These are phyloP conservation scores for Brachyhypopomus gauderio DNA, from an alignment of 2,113 vertebrate genomes.

Conservation along the genomic window DNA sequence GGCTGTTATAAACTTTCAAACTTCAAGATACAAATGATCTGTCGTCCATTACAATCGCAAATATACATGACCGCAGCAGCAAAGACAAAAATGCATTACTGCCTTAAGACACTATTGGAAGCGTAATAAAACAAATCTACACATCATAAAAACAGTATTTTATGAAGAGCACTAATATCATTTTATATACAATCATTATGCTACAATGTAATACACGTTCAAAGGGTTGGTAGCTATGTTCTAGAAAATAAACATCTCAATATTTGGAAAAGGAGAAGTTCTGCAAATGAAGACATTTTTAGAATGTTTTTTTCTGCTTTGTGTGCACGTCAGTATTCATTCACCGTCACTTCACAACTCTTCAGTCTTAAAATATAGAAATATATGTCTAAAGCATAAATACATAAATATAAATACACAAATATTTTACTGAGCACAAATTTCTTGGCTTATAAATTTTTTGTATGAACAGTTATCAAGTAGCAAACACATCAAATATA, in stretches of 20 bases:
- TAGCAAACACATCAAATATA: conserved; percentile 19
- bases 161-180: neutral
- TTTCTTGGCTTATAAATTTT: neutral
- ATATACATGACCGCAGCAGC: neutral
- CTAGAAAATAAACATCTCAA: neutral
- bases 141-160: conserved; percentile 1
- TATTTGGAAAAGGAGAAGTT: conserved; percentile 16
- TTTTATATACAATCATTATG: neutral
- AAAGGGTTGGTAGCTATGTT: conserved; percentile 16
- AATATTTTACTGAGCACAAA: conserved; percentile 21
- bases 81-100: conserved; percentile 4
- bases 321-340: conserved; percentile 3
- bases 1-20: conserved; percentile 6
- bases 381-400: conserved; percentile 30
- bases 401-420: conserved; percentile 11
- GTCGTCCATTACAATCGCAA: neutral
- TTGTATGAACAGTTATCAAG: neutral
- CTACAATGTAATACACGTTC: neutral
- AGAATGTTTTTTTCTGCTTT: conserved; percentile 1
- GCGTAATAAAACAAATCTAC: conserved; percentile 5
- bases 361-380: conserved; percentile 1
- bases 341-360: neutral
- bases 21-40: conserved; percentile 14
- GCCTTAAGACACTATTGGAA: conserved; percentile 29
- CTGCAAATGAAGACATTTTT: neutral